Evolutionary conservation across 2,113 vertebrate genomes (phyloP).

Genomic region (Tapirus terrestris): DNA sequence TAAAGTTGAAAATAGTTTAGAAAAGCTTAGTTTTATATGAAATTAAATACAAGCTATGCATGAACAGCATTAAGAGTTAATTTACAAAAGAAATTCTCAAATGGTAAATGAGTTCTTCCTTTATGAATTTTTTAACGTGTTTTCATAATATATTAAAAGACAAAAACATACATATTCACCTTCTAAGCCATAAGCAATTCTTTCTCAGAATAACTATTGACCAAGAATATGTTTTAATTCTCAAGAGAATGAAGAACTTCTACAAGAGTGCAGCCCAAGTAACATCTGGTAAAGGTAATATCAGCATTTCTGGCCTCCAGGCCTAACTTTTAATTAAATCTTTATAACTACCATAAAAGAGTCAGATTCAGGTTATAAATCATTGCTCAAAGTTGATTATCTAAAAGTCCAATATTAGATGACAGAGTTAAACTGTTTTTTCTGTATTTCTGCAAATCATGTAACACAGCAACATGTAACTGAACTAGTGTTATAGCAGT

Average conservation of each 20-base stretch:
- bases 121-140: neutral
- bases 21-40: neutral
- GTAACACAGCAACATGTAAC: neutral
- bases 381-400: neutral
- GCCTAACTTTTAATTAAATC: slow-evolving; percentile 5
- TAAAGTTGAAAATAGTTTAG: neutral
- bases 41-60: neutral
- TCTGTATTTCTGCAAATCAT: slow-evolving; percentile 5
- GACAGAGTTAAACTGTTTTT: neutral
- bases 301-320: neutral
- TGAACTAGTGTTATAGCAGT: neutral
- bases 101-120: slow-evolving; percentile 20
- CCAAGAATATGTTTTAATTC: neutral
- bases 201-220: neutral
- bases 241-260: neutral
- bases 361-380: slow-evolving; percentile 19
- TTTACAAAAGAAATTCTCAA: slow-evolving; percentile 49
- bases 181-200: neutral
- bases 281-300: neutral
- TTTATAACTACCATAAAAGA: neutral
- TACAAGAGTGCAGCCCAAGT: neutral
- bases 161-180: neutral
- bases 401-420: neutral
- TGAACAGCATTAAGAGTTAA: neutral
- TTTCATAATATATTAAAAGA: slow-evolving; percentile 42